Evolutionary conservation across 2,797 vertebrate genomes (phyloP), one percentile per base, ranked within the genome.

Genomic region (Mus spretus): DNA sequence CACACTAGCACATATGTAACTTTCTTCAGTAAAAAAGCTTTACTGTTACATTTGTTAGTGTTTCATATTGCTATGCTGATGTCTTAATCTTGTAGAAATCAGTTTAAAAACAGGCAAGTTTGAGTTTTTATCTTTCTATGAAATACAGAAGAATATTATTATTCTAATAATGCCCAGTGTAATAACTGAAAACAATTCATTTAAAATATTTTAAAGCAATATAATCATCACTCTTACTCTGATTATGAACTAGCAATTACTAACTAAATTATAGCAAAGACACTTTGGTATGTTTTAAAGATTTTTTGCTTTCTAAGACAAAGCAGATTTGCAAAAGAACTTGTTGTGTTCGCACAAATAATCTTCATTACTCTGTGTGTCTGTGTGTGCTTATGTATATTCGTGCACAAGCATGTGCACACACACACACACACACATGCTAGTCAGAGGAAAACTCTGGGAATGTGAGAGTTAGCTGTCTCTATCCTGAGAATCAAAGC

Each of bases 181-280:
- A 77, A 74, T 91, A 87, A 93, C 50, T 87, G 74, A 92, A 85
- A 97, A 63, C 67, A 17, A 74, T 34, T 83, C 47, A 92, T 90
- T 95, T 93, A 53, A 91, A 28, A 83, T 24, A 57, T 93, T 40
- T 95, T 80, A 91, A 94, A 93, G 70, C 83, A 28, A 94, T 83
- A 26, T 91, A 89, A 89, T 7, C 26, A 95, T 28, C 70, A 89
- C 44, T 81, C 82, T 96, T 79, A 89, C 40, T 89, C 61, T 91
- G 50, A 91, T 82, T 85, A 77, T 53, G 37, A 95, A 92, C 93
- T n/a, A 87, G 90, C 89, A 95, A 81, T 94, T 96, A 97, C 82
- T 92, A 98, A 94, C 57, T 95, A 86, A 83, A 96, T 92, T 94
- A 92, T 81, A 97, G 96, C 90, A 95, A 96, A 97, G 95, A 85